Base-by-base conservation (phyloP, 2,888 invertebrate species). In the Acleris emargana region DNA sequence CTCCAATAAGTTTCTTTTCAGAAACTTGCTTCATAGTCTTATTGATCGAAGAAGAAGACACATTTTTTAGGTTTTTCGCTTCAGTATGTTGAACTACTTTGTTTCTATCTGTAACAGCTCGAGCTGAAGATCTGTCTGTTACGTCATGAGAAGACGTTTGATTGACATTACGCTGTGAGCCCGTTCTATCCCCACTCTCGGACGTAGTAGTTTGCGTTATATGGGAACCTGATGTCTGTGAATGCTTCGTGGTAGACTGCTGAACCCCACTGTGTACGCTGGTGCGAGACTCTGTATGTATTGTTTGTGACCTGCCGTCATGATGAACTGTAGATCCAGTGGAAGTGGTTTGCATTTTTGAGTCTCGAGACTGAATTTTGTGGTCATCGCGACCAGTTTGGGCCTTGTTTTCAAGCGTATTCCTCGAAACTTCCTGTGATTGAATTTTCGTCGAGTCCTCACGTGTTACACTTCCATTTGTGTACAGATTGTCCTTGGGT, bases 1-100 rank as follows among this genome's bases (percentile, higher is more conserved):
- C 93, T 43, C 84, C 90, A 54, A 91, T 88, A 42, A 93, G 84
- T 76, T 93, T 93, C 79, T 93, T 94, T 79, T 92, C 94, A 18
- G 94, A 93, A 70, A 93, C 88, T 73, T 90, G 89, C 73, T 93
- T 90, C 73, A 93, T 93, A 32, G 89, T 91, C 75, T 66, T 66
- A 55, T 94, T 93, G 50, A 89, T 93, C 67, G 93, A 93, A 71
- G 90, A 94, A 51, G 87, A 79, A 57, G 83, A 77, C 42, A 83
- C 69, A 62, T 79, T 86, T 73, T 77, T 87, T 13, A 81, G 64
- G 70, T 81, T 83, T 76, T 75, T 86, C 3, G 80, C 74, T 68
- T 90, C 87, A 17, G 70, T 74, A 76, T 82, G 89, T 67, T 81
- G 84, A 17, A 77, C 68, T 18, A 79, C 69, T 22, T 77, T 69